Conservation (phyloP, 2,113 vertebrate species). For the Willisornis vidua region DNA sequence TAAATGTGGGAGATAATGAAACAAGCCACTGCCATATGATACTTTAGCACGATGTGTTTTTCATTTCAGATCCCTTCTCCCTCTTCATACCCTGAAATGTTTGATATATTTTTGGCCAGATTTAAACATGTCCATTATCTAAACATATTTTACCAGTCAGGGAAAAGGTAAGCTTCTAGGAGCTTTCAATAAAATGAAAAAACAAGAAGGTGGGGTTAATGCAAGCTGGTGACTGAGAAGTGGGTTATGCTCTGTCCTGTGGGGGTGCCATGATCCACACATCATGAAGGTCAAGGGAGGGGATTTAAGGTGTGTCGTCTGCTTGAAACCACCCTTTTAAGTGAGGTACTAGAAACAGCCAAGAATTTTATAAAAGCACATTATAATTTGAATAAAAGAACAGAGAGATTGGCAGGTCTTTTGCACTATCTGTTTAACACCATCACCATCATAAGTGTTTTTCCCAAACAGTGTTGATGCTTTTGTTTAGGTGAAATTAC, state of each 20-base stretch:
- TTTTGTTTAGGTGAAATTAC: not conserved
- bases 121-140: not conserved
- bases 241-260: not conserved
- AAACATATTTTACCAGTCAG: not conserved
- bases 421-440: not conserved
- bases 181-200: not conserved
- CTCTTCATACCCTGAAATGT: not conserved
- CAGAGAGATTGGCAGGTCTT: not conserved
- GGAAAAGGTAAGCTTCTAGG: not conserved
- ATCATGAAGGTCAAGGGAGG: not conserved
- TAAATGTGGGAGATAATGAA: constrained; percentile 17
- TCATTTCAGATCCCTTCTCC: constrained; percentile 5
- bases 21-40: not conserved
- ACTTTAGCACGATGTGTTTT: not conserved
- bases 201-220: not conserved
- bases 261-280: not conserved
- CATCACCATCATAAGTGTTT: not conserved
- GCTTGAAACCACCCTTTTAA: not conserved
- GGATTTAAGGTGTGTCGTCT: accelerated
- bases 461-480: not conserved
- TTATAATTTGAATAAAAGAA: not conserved
- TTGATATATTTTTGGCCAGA: not conserved
- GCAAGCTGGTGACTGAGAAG: accelerated
- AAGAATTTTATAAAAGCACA: not conserved
- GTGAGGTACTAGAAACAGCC: not conserved